Conservation (phyloP, 2,888 invertebrate species). For the Periphyllus acericola region DNA sequence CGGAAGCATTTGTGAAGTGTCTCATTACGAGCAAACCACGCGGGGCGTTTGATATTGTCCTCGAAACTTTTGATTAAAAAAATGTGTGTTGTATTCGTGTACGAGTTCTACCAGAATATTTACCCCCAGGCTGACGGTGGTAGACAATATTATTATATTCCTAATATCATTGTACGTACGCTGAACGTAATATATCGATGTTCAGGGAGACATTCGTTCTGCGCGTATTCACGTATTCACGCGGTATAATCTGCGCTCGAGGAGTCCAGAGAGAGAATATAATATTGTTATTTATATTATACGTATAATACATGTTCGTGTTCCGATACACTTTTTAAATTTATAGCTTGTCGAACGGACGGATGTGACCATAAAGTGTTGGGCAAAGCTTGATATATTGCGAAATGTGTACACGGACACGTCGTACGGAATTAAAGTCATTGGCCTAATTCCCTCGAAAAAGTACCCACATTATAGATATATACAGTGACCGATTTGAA, state of each 20-base stretch:
- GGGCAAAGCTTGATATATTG: constrained; percentile 32
- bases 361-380: constrained; percentile 32
- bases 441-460: constrained; percentile 22
- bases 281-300: background rate
- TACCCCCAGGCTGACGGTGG: no score
- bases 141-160: no score
- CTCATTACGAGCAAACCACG: no score
- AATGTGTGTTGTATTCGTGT: no score
- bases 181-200: no score
- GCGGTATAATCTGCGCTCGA: background rate
- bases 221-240: background rate
- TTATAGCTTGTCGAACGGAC: constrained; percentile 29
- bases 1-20: no score
- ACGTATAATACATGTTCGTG: background rate
- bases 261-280: background rate
- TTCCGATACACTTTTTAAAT: constrained; percentile 21
- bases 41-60: no score
- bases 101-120: no score
- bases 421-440: constrained; percentile 24
- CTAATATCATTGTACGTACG: no score
- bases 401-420: background rate
- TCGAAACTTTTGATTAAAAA: no score
- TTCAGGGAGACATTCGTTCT: no score
- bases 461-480: background rate
- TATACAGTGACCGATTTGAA: constrained; percentile 5